Conservation (phyloP, 2,888 invertebrate genomes). For the Stegana nigrithorax region DNA sequence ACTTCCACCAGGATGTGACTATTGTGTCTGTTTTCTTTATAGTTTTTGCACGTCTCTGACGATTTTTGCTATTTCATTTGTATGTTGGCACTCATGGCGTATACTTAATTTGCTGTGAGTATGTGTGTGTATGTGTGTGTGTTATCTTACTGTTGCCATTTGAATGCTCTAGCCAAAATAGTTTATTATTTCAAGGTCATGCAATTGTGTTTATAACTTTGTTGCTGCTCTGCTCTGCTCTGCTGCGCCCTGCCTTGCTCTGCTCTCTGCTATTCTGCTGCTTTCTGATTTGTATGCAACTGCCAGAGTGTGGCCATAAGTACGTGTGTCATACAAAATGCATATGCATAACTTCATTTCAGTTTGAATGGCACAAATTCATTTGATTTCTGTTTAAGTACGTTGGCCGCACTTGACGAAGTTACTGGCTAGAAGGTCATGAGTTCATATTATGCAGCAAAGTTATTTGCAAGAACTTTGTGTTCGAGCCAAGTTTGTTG, state of each 20-base stretch:
- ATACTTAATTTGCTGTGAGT: constrained; percentile 5
- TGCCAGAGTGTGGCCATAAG: too few species aligned
- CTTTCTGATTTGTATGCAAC: too few species aligned
- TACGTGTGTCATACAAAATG: background rate
- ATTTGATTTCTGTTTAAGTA: background rate
- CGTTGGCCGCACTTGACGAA: background rate
- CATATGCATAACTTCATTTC: background rate
- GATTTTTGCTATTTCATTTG: background rate
- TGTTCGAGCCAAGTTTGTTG: background rate
- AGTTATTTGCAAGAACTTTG: background rate
- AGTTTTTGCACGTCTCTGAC: background rate
- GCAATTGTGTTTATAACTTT: too few species aligned
- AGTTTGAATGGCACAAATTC: background rate
- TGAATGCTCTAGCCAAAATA: constrained; percentile 11
- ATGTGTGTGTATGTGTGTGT: background rate
- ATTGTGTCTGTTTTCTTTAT: background rate
- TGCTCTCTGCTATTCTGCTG: too few species aligned
- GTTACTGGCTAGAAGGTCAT: too few species aligned
- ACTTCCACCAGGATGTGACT: constrained; percentile 1
- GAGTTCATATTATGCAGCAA: too few species aligned
- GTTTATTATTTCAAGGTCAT: constrained; percentile 15
- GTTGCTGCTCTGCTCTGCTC: background rate
- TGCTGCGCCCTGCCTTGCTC: background rate
- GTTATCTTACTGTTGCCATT: background rate
- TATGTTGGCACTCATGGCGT: constrained; percentile 3